Conservation (phyloP, 2,797 vertebrate species). For the Typhlichthys eigenmanni region DNA sequence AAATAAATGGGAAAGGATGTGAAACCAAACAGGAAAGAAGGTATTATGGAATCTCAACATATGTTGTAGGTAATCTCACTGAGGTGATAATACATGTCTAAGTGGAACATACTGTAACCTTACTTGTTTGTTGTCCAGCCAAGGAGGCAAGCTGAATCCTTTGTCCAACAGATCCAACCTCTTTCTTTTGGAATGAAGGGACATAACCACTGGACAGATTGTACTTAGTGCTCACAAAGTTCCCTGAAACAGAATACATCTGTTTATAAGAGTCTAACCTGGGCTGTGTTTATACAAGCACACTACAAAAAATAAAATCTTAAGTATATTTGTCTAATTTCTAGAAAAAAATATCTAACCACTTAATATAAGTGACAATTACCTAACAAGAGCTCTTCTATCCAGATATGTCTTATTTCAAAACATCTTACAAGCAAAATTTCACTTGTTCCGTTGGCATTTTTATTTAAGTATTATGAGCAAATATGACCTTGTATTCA, state of each 20-base stretch:
- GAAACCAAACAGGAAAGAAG: slow-evolving; percentile 2
- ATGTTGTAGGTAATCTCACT: neutral
- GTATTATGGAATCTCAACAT: too few relatives aligned
- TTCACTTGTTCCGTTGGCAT: too few relatives aligned
- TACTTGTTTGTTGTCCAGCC: slow-evolving; percentile 80
- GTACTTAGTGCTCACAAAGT: slow-evolving; percentile 80
- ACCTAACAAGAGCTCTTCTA: too few relatives aligned
- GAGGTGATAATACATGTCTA: neutral
- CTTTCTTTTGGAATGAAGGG: slow-evolving; percentile 93
- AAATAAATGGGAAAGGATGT: slow-evolving; percentile 17
- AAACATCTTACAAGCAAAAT: too few relatives aligned
- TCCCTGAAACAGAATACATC: slow-evolving; percentile 59
- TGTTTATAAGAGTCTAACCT: slow-evolving; percentile 17
- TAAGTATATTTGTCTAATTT: too few relatives aligned
- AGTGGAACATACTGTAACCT: slow-evolving; percentile 39
- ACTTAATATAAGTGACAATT: too few relatives aligned
- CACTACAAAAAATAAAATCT: too few relatives aligned
- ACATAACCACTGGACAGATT: slow-evolving; percentile 77
- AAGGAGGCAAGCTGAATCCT: slow-evolving; percentile 89
- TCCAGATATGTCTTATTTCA: too few relatives aligned
- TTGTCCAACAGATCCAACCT: slow-evolving; percentile 90
- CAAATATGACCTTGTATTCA: too few relatives aligned
- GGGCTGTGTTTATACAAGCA: too few relatives aligned
- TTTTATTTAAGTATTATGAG: too few relatives aligned
- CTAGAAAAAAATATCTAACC: too few relatives aligned